phyloP scores from a whole-genome alignment of 2,797 vertebrate species.

The Megaceryle alcyon region DNA sequence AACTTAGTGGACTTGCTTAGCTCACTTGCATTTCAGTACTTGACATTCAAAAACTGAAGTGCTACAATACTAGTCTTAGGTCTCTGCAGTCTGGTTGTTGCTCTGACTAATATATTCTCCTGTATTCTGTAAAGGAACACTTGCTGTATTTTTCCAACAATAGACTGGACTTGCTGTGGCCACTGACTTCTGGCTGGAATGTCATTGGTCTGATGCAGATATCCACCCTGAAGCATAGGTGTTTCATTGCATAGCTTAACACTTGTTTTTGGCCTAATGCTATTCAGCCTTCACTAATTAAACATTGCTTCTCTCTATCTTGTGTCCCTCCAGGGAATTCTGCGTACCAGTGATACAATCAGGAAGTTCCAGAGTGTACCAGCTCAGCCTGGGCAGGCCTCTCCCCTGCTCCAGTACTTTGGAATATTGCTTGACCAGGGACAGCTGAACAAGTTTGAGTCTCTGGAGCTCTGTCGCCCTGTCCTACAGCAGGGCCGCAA shows the following conservation, averaged over 20 bases:
- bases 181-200: background rate
- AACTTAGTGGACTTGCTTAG: background rate
- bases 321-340: constrained; percentile 82
- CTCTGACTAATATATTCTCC: background rate
- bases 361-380: constrained; percentile 91
- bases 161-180: background rate
- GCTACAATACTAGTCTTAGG: background rate
- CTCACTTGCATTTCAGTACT: background rate
- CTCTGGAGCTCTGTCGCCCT: constrained; percentile 90
- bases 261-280: background rate
- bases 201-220: background rate
- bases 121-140: background rate
- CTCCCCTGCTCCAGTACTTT: constrained; percentile 92
- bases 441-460: constrained; percentile 93
- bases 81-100: background rate
- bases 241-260: background rate
- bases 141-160: background rate
- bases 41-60: background rate
- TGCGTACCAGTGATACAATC: constrained; percentile 91
- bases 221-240: background rate
- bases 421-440: constrained; percentile 93
- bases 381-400: constrained; percentile 89
- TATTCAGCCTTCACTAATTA: background rate
- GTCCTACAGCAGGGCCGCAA: constrained; percentile 93
- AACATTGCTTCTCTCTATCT: background rate